These are phyloP conservation scores for Oxyscelio sp. DNA, from an alignment of 2,888 invertebrate genomes.

Conservation along the genomic window DNA sequence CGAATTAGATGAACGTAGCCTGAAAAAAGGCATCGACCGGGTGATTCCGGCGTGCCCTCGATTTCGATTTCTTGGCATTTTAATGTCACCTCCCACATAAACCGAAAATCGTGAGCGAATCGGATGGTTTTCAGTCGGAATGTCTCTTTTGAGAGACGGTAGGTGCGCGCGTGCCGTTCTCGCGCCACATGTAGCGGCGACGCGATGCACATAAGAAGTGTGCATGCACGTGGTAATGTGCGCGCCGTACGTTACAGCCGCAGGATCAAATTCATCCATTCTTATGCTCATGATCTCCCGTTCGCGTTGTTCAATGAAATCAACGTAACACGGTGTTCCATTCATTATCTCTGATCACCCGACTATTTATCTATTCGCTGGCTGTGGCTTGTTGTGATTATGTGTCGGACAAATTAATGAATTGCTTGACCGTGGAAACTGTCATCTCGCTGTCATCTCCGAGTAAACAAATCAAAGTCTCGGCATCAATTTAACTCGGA, in stretches of 20 bases:
- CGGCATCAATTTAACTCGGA: not conserved
- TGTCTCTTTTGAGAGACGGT: slow-evolving; percentile 29
- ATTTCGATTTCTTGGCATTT: slow-evolving; percentile 56
- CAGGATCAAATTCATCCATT: slow-evolving; percentile 42
- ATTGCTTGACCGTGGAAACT: too few species aligned
- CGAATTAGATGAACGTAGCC: too few species aligned
- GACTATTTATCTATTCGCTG: too few species aligned
- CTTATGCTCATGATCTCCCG: not conserved
- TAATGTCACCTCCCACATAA: slow-evolving; percentile 64
- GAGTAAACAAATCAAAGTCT: not conserved
- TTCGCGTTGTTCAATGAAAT: not conserved
- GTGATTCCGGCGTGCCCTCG: slow-evolving; percentile 54
- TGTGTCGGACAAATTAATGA: too few species aligned
- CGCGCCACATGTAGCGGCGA: slow-evolving; percentile 20
- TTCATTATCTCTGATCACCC: slow-evolving; percentile 1
- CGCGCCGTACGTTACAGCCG: slow-evolving; percentile 6
- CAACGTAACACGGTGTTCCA: slow-evolving; percentile 1
- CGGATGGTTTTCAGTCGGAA: not conserved
- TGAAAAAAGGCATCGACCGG: slow-evolving; percentile 35
- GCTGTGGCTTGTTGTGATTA: too few species aligned
- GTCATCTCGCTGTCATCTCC: not conserved
- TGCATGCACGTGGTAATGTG: slow-evolving; percentile 29
- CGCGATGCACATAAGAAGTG: slow-evolving; percentile 56
- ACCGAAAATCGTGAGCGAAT: slow-evolving; percentile 48
- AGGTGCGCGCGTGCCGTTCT: slow-evolving; percentile 65